Evolutionary conservation across 2,113 vertebrate genomes (phyloP), one percentile per base, ranked within the genome.

Genomic region (Apteryx mantelli): DNA sequence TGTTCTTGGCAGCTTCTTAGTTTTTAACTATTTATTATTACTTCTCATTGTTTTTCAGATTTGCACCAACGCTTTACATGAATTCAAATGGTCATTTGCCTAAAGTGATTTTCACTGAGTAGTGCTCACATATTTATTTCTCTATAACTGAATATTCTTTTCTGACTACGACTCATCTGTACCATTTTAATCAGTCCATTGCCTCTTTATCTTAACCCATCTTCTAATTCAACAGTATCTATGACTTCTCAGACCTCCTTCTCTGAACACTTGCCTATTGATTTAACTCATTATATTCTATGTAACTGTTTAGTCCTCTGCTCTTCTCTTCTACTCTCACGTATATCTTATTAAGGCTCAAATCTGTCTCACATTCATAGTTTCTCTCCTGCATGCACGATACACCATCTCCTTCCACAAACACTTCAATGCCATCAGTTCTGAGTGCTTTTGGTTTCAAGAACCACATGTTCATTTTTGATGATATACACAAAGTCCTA

Each of bases 71-170:
- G 46, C 52, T 81, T 84, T 64, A 34, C 30, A 48, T 42, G 26
- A 86, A 90, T 11, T 9, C 7, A 93, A 93, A 86, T 18, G 46
- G 46, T 86, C 25, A 40, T 84, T 89, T 88, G 30, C 80, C 69
- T 55, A 48, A 96, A 86, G 86, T 82, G 83, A 90, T 82, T 94
- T n/a, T 78, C 83, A 93, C 34, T n/a, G 32, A 82, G 53, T 2
- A 76, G 26, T 26, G 60, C 42, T 65, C 65, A 69, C 22, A 60
- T 78, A 75, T 38, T 28, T 13, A 55, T 95, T 92, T 91, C 73
- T 77, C 46, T 71, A 66, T 68, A 88, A 83, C 63, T 74, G 89
- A 91, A 65, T 79, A 83, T 53, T 53, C 60, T 68, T 88, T 79
- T 81, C 68, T 90, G 64, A 48, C 60, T 83, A 88, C 71, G 76